These are phyloP conservation scores for Drosophila pruinosa DNA, from an alignment of 1,140 invertebrate genomes.

Conservation along the genomic window DNA sequence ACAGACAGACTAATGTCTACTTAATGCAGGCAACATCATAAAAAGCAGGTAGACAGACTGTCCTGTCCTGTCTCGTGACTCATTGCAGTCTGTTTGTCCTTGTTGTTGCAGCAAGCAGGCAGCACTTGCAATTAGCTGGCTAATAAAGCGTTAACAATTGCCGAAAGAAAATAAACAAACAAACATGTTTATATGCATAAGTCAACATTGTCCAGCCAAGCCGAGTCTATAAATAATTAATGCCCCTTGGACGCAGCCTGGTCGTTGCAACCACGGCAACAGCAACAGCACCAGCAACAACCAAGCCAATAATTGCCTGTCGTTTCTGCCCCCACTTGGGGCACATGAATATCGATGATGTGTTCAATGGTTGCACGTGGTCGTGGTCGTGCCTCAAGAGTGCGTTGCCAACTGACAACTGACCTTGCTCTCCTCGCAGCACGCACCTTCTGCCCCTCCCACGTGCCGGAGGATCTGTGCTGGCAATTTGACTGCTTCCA, in stretches of 20 bases:
- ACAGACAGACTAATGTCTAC: conserved; percentile 49
- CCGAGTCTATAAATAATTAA: conserved; percentile 71
- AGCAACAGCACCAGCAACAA: background rate
- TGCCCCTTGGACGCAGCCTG: conserved; percentile 32
- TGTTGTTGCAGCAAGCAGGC: background rate
- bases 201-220: conserved; percentile 6
- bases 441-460: background rate
- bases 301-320: conserved; percentile 2
- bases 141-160: conserved; percentile 48
- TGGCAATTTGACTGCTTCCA: conserved; percentile 26
- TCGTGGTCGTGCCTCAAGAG: background rate
- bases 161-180: conserved; percentile 25
- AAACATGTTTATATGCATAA: conserved; percentile 51
- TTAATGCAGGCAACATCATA: conserved; percentile 58
- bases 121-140: conserved; percentile 27
- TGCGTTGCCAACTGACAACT: conserved; percentile 10
- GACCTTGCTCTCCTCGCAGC: conserved; percentile 26
- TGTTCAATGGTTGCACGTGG: background rate
- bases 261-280: background rate
- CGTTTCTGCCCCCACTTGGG: background rate
- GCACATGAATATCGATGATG: conserved; percentile 62
- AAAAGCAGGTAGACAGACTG: too few species aligned
- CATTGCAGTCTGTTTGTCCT: conserved; percentile 23
- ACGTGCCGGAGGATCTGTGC: background rate
- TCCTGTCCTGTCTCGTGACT: conserved; percentile 18